Evolutionary conservation across 2,888 invertebrate genomes (phyloP), one percentile per base, ranked within the genome.

Genomic region (Heteropelma amictum): DNA sequence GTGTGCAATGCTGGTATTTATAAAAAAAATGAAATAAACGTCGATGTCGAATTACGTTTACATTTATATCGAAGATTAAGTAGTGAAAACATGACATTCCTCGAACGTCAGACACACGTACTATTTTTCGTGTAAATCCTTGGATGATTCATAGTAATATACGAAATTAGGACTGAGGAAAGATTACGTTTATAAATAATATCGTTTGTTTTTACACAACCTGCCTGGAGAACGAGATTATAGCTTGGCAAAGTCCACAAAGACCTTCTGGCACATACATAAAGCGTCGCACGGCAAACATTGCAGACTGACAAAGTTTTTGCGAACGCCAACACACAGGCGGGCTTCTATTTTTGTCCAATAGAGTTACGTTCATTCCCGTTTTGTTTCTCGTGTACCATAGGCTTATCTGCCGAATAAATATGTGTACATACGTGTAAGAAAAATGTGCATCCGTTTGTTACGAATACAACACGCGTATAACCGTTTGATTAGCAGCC

Each of bases 401-500:
- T 26, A n/a, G 19, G 45, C 23, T 49, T 56, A 56, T 17, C n/a
- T 14, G 23, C n/a, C 21, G 8, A 12, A 7, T 21, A 21, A 8
- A 17, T 51, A 28, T 21, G 45, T 42, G 26, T 21, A 33, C 54
- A 42, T 40, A 42, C 40, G 53, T 30, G 42, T 40, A 28, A 38
- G 60, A 26, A 38, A 12, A 26, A 58, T 56, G 61, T 53, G 56
- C 64, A 58, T 64, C 45, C 42, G 64, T 19, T 28, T 45, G 28
- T 51, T 23, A 21, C 23, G 33, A 40, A 45, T 63, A 72, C 67
- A 71, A 56, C 42, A 56, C 42, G 58, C 67, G 69, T 76, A n/a
- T n/a, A 75, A 76, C 80, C 78, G 73, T 78, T 84, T 84, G 82
- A 83, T 84, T 83, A 84, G 80, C 79, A 77, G 78, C 77, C 74